Evolutionary conservation across 1,140 invertebrate genomes (phyloP).

Genomic region (Zelostemma sp.): DNA sequence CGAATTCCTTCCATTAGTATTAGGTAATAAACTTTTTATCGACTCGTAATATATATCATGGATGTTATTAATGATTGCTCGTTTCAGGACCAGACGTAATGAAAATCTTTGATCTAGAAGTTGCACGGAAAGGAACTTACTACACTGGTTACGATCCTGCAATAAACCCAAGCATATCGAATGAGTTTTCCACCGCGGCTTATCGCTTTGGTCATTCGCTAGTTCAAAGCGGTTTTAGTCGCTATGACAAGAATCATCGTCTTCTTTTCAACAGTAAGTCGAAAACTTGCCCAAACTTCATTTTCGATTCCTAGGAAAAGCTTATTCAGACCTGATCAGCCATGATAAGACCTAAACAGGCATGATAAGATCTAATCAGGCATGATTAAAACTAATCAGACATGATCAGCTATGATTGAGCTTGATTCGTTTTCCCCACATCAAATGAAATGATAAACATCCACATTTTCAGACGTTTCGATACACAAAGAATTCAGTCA

Average conservation of each 20-base stretch:
- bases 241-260: constrained; percentile 76
- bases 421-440: no score
- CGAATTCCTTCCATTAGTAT: constrained; percentile 88
- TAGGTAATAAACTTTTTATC: no score
- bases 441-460: no score
- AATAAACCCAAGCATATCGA: constrained; percentile 88
- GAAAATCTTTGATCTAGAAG: constrained; percentile 78
- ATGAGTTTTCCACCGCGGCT: constrained; percentile 95
- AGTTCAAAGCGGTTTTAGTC: constrained; percentile 82
- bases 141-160: constrained; percentile 82
- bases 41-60: no score
- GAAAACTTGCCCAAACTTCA: no score
- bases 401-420: no score
- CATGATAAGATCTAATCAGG: no score
- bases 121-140: constrained; percentile 73
- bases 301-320: no score
- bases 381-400: no score
- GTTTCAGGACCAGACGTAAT: constrained; percentile 76
- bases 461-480: constrained; percentile 76
- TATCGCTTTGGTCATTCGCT: constrained; percentile 96
- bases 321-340: no score
- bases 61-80: no score
- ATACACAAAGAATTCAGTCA: constrained; percentile 83
- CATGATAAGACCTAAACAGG: no score
- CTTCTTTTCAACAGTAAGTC: constrained; percentile 76